Conservation (phyloP, 2,113 vertebrate genomes). For the Siphamia tubifer region DNA sequence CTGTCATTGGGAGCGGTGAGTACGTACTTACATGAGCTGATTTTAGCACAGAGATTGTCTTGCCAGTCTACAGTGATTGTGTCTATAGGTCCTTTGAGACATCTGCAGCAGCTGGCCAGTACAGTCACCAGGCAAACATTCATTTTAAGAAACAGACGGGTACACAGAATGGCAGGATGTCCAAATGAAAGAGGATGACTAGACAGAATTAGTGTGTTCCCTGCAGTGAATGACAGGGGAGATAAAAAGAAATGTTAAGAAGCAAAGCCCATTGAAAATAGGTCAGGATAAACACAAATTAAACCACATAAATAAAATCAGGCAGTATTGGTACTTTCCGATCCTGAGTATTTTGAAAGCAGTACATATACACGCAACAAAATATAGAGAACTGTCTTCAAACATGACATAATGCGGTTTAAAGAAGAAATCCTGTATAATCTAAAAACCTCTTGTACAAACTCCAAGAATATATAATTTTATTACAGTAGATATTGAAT, state of each 20-base stretch:
- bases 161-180: neutral
- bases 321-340: too few species aligned
- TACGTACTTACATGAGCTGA: conserved; percentile 37
- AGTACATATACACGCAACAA: too few species aligned
- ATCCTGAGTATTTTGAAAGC: too few species aligned
- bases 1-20: neutral
- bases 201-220: conserved; percentile 3
- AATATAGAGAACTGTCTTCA: too few species aligned
- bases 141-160: conserved; percentile 27
- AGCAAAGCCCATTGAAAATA: conserved; percentile 15
- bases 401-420: too few species aligned
- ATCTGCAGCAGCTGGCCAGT: conserved; percentile 48
- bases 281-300: too few species aligned
- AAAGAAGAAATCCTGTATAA: too few species aligned
- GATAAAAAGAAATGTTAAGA: neutral
- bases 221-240: conserved; percentile 17
- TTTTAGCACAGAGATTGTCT: conserved; percentile 6
- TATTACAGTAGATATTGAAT: neutral
- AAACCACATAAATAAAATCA: too few species aligned
- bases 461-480: neutral
- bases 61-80: conserved; percentile 23
- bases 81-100: conserved; percentile 50
- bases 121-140: conserved; percentile 43
- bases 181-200: conserved; percentile 48
- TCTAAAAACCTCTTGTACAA: neutral